Evolutionary conservation across 2,113 vertebrate genomes (phyloP).

Genomic region (Brachyhypopomus gauderio): DNA sequence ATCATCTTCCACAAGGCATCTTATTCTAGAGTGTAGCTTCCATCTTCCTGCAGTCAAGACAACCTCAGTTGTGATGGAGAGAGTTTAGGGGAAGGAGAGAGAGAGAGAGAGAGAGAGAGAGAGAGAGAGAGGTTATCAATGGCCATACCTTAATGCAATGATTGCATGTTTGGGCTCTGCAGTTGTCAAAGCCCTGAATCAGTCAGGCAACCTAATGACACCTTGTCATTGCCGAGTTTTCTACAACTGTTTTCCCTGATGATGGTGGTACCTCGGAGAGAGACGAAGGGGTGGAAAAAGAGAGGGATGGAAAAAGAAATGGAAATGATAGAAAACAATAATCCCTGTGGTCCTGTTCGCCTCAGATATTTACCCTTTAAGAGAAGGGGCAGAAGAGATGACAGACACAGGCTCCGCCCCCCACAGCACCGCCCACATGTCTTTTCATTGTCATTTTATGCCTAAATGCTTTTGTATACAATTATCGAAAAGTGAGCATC

Average conservation of each 20-base stretch:
- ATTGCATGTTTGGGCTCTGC: slow-evolving; percentile 91
- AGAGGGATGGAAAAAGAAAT: slow-evolving; percentile 13
- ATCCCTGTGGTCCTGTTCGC: slow-evolving; percentile 46
- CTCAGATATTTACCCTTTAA: slow-evolving; percentile 37
- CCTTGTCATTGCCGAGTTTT: slow-evolving; percentile 90
- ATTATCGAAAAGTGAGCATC: neutral
- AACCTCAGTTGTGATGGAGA: slow-evolving; percentile 33
- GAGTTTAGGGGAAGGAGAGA: slow-evolving; percentile 7
- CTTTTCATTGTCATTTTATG: neutral
- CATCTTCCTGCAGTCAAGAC: slow-evolving; percentile 27
- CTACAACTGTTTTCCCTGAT: slow-evolving; percentile 83
- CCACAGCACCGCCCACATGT: slow-evolving; percentile 51
- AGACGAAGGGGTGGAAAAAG: slow-evolving; percentile 47
- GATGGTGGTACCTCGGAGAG: slow-evolving; percentile 81
- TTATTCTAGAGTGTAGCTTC: slow-evolving; percentile 4
- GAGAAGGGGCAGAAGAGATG: slow-evolving; percentile 39
- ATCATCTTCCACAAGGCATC: neutral
- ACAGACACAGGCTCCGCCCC: slow-evolving; percentile 59
- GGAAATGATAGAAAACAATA: slow-evolving; percentile 64
- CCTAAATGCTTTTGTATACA: neutral
- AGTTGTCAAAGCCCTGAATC: slow-evolving; percentile 93
- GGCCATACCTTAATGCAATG: slow-evolving; percentile 93
- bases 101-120: slow-evolving; percentile 22
- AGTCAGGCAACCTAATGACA: slow-evolving; percentile 92
- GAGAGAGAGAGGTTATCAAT: slow-evolving; percentile 64